Evolutionary conservation across 2,888 invertebrate species (phyloP).

Genomic region (Ormyrus rosae): DNA sequence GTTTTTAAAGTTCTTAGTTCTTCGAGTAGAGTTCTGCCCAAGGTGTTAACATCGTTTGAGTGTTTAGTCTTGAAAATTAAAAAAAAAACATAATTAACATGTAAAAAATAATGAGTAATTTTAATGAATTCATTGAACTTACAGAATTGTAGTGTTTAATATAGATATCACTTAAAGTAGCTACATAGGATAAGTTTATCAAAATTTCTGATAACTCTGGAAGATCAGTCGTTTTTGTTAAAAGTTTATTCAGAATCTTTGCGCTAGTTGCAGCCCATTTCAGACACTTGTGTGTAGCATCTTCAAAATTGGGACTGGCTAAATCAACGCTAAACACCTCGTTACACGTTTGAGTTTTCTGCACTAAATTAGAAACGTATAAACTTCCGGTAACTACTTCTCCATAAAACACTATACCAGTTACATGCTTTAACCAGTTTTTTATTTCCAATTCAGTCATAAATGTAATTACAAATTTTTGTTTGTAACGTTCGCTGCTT

Average conservation of each 20-base stretch:
- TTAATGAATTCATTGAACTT: slow-evolving; percentile 52
- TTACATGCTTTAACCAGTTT: slow-evolving; percentile 66
- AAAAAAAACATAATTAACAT: slow-evolving; percentile 11
- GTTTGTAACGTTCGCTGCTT: slow-evolving; percentile 39
- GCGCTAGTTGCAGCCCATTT: slow-evolving; percentile 70
- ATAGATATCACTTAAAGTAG: slow-evolving; percentile 71
- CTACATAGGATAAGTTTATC: slow-evolving; percentile 70
- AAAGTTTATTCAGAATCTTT: slow-evolving; percentile 66
- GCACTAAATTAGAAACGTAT: slow-evolving; percentile 61
- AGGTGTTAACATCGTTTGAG: slow-evolving; percentile 66
- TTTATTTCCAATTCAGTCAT: slow-evolving; percentile 65
- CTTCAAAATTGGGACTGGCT: slow-evolving; percentile 59
- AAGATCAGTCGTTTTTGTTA: slow-evolving; percentile 59
- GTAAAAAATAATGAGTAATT: neutral
- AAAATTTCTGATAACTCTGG: slow-evolving; percentile 68
- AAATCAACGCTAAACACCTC: slow-evolving; percentile 61
- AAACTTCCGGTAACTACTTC: slow-evolving; percentile 71
- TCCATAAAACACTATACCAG: slow-evolving; percentile 66
- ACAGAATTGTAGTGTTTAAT: slow-evolving; percentile 75
- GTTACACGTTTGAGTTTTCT: slow-evolving; percentile 61
- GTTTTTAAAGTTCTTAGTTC: slow-evolving; percentile 66
- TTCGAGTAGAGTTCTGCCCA: slow-evolving; percentile 64
- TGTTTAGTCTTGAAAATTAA: slow-evolving; percentile 71
- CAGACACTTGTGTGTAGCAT: slow-evolving; percentile 67
- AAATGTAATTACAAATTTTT: slow-evolving; percentile 61